Percentiles rank a stretch among this genome's conserved stretches.
These are phyloP conservation scores for Brachionus rubens DNA, from an alignment of 1,140 invertebrate species.

Conservation along the genomic window DNA sequence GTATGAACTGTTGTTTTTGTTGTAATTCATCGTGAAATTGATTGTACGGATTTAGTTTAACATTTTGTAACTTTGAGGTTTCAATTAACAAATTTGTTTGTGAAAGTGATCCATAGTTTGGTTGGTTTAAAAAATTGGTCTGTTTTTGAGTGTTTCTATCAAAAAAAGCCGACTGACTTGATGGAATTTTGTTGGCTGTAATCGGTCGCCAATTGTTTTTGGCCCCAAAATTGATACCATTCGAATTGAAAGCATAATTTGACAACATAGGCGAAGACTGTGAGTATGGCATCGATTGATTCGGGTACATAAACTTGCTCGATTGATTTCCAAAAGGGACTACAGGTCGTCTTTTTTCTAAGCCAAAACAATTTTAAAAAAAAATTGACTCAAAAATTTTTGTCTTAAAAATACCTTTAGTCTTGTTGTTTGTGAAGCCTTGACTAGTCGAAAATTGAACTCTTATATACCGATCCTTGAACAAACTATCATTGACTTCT, in stretches of 20 bases:
- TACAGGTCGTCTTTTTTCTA: constrained; percentile 17
- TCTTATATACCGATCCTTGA: constrained; percentile 45
- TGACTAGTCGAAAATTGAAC: constrained; percentile 46
- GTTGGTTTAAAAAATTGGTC: background rate
- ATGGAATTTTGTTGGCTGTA: background rate
- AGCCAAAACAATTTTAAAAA: background rate
- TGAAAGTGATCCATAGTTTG: background rate
- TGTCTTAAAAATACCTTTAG: constrained; percentile 7
- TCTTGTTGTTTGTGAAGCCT: constrained; percentile 24
- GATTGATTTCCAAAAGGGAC: background rate
- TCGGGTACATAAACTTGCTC: background rate
- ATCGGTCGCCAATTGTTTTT: background rate
- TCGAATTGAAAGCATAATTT: background rate
- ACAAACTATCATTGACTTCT: constrained; percentile 44
- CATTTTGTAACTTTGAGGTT: background rate
- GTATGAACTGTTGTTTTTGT: constrained; percentile 17
- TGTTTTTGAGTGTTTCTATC: background rate
- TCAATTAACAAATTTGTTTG: constrained; percentile 26
- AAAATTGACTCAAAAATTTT: background rate
- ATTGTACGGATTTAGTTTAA: background rate
- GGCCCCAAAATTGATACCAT: background rate
- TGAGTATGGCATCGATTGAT: background rate
- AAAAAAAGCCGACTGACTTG: constrained; percentile 15
- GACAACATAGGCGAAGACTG: background rate
- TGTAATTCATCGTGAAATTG: constrained; percentile 5